Evolutionary conservation across 2,888 invertebrate species (phyloP), one percentile per base, ranked within the genome.

Genomic region (Lapara coniferarum): DNA sequence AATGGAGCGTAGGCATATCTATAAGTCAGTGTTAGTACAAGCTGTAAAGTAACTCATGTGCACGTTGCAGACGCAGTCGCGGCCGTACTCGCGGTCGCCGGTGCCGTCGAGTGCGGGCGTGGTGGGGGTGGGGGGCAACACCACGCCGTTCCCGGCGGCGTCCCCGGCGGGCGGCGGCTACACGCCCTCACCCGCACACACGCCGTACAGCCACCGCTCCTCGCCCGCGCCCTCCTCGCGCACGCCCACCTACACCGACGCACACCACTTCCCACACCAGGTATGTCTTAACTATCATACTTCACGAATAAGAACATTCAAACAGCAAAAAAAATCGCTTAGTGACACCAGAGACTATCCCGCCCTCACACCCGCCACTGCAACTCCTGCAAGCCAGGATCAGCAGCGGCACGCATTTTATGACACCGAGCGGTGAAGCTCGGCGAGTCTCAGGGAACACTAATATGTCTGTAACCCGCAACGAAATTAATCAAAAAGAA

Each of bases 131-230:
- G 72, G 71, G 49, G 73, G 81, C 75, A 76, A 76, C 73, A 75
- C 74, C 59, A 80, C 84, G 73, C 78, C 91, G 72, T 87, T 89
- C 88, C 88, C 90, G n/a, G 84, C 84, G 19, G 87, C 89, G 73
- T 89, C 91, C 13, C 89, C 89, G 14, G 87, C 82, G 70, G 79
- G 79, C 71, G 82, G 84, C 79, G 82, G 81, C 74, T 93, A 88
- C 91, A 89, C 89, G 73, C 89, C 91, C 66, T 91, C 91, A 69
- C 92, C 92, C 7, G 88, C 91, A 76, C 90, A 90, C 89, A 91
- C 91, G 79, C 91, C 92, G 67, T 92, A 92, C 89, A 85, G 85
- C 78, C 91, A 91, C 81, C 92, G 92, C 88, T 89, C 89, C 70
- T 91, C 90, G 73, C 91, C 90, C 66, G 89, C 90, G 82, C 86